Evolutionary conservation across 1,140 invertebrate genomes (phyloP).

Genomic region (Drosophila pachea): DNA sequence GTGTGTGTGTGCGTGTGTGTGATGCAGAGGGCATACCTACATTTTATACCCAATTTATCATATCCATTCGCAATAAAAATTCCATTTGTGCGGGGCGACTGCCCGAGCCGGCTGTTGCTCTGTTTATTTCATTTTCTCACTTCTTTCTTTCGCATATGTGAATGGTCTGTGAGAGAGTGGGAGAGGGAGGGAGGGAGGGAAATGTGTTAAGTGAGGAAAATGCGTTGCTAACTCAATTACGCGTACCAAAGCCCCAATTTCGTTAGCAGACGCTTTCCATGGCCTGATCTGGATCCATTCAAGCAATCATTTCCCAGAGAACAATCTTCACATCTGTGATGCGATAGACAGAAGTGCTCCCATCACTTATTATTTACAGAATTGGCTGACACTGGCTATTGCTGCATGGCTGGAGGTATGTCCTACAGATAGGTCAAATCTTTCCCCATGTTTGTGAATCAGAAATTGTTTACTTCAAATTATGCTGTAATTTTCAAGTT

Average conservation of each 20-base stretch:
- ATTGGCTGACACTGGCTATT: no score
- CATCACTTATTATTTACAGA: no score
- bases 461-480: no score
- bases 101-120: conserved; percentile 4
- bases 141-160: neutral
- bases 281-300: neutral
- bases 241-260: neutral
- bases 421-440: no score
- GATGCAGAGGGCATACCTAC: no score
- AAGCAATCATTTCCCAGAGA: no score
- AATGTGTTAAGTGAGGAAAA: conserved; percentile 5
- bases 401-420: no score
- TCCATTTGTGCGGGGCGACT: conserved; percentile 1
- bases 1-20: no score
- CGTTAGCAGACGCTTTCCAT: conserved; percentile 1
- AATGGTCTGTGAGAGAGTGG: neutral
- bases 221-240: conserved; percentile 15
- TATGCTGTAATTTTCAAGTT: no score
- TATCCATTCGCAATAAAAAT: conserved; percentile 15
- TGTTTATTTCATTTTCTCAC: neutral
- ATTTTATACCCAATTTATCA: conserved; percentile 14
- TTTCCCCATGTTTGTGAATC: no score
- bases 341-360: no score
- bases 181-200: neutral
- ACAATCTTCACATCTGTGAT: no score